Conservation (phyloP, 2,797 vertebrate species). For the Thaleichthys pacificus region DNA sequence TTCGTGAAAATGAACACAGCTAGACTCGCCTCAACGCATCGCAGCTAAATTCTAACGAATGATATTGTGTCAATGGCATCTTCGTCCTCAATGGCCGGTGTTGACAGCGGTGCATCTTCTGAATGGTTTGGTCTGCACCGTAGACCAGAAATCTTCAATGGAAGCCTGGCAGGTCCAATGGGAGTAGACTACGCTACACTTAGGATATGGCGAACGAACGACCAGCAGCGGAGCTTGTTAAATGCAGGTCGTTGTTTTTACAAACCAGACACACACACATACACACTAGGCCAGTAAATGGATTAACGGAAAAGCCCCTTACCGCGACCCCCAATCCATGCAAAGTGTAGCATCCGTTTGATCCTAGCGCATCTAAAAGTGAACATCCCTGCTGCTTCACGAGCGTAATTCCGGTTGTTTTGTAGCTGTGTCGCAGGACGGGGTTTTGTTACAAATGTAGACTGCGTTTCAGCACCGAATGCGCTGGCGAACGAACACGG, state of each 20-base stretch:
- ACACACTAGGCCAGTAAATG: conserved; percentile 46
- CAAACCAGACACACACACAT: conserved; percentile 16
- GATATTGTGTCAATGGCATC: conserved; percentile 32
- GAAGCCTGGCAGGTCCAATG: conserved; percentile 37
- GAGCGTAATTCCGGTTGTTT: background rate
- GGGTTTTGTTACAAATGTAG: background rate
- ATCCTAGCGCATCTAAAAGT: background rate
- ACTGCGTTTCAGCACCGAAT: conserved; percentile 18
- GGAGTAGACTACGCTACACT: conserved; percentile 15
- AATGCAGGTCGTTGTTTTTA: background rate
- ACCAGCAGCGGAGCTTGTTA: background rate
- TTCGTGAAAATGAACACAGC: too few relatives aligned
- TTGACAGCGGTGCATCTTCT: conserved; percentile 50
- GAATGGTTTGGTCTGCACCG: conserved; percentile 54
- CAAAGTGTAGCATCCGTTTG: background rate
- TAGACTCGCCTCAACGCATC: too few relatives aligned
- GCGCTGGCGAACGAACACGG: conserved; percentile 25
- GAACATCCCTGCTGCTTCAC: background rate
- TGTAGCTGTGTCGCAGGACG: background rate
- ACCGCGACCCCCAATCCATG: conserved; percentile 17
- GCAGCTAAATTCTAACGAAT: background rate
- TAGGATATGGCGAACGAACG: background rate
- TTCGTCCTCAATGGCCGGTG: conserved; percentile 19
- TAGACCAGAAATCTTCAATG: conserved; percentile 43
- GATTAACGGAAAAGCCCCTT: conserved; percentile 54